Conservation (phyloP, 2,888 invertebrate species). For the Callyntrura guangdongensis region DNA sequence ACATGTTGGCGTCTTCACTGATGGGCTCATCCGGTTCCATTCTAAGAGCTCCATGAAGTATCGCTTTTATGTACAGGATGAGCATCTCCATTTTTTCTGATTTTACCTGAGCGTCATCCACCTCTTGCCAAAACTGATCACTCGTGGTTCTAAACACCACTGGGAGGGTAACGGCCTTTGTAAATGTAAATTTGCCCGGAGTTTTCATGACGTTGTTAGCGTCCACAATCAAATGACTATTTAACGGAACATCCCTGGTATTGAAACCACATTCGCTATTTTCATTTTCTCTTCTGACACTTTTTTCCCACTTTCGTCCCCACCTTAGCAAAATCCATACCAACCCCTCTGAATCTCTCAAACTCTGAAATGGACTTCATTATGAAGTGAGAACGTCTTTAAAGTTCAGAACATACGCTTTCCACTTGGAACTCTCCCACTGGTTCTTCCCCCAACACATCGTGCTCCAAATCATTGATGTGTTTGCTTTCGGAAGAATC, state of each 20-base stretch:
- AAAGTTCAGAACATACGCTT: constrained; percentile 20
- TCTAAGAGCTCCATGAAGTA: constrained; percentile 32
- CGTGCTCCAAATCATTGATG: neutral
- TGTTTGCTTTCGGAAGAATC: neutral
- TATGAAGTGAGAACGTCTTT: neutral
- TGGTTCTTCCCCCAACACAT: neutral
- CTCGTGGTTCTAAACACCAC: constrained; percentile 64
- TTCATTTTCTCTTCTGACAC: neutral
- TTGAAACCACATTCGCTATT: neutral
- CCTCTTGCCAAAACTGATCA: constrained; percentile 64
- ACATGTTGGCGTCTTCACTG: constrained; percentile 36
- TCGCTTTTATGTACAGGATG: constrained; percentile 33
- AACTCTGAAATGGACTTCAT: constrained; percentile 18
- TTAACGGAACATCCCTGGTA: neutral
- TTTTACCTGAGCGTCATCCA: constrained; percentile 10
- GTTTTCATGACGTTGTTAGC: constrained; percentile 4
- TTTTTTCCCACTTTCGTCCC: constrained; percentile 19
- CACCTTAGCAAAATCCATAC: constrained; percentile 52
- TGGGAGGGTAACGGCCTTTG: constrained; percentile 66
- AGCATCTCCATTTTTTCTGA: constrained; percentile 55
- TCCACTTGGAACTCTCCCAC: neutral
- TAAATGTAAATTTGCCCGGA: constrained; percentile 59
- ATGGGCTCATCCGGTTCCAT: constrained; percentile 51
- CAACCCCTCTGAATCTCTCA: neutral
- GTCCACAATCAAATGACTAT: neutral